These are phyloP conservation scores for Microctonus brassicae DNA, from an alignment of 2,888 invertebrate genomes.

Conservation along the genomic window DNA sequence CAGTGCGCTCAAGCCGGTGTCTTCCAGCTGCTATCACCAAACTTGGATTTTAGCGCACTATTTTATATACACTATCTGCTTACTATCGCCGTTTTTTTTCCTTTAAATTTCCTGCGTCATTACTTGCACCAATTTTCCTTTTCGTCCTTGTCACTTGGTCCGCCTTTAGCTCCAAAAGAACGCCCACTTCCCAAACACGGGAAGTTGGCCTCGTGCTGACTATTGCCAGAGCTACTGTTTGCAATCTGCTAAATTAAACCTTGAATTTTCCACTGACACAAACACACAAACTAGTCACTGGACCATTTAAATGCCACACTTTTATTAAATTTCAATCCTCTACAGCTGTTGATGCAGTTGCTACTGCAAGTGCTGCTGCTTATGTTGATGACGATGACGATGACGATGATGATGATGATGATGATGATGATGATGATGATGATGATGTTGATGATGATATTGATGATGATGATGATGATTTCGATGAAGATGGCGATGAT, in stretches of 20 bases:
- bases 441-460: not conserved
- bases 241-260: slow-evolving; percentile 7
- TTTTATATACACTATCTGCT: not conserved
- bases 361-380: not conserved
- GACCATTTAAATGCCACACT: slow-evolving; percentile 28
- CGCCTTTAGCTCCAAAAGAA: slow-evolving; percentile 19
- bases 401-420: not conserved
- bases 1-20: slow-evolving; percentile 2
- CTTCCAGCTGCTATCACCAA: not conserved
- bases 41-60: slow-evolving; percentile 22
- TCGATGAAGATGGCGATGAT: not conserved
- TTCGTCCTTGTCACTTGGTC: slow-evolving; percentile 27
- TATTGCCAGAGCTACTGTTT: slow-evolving; percentile 38
- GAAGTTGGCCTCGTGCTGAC: slow-evolving; percentile 35
- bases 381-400: not conserved
- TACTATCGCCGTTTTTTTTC: slow-evolving; percentile 34
- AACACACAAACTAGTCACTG: slow-evolving; percentile 27
- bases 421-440: not conserved
- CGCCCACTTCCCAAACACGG: slow-evolving; percentile 35
- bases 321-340: not conserved
- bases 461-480: not conserved
- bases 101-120: slow-evolving; percentile 32
- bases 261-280: slow-evolving; percentile 14
- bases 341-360: not conserved
- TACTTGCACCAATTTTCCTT: slow-evolving; percentile 37